Base-by-base conservation (phyloP, 2,797 vertebrate species). In the Vultur gryphus region DNA sequence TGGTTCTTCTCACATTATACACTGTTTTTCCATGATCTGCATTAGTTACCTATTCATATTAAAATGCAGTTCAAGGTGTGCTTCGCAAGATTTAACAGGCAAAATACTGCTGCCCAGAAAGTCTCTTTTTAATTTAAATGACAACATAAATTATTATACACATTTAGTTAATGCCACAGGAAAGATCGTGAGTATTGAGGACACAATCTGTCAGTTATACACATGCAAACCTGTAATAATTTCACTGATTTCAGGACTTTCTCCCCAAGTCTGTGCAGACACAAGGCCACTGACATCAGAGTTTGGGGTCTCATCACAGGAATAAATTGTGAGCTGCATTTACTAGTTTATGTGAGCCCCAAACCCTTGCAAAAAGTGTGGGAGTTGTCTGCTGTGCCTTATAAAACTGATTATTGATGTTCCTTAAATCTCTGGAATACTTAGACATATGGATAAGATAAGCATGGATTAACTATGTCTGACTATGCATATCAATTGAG, bases 401-500 rank as follows among this genome's bases (percentile, higher is more conserved):
- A 69, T 78, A 81, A 95, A 87, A 93, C 29, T 46, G 75, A 83
- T 91, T 67, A 93, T 86, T 84, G 62, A 81, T 93, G 75, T 94
- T 96, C 69, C 84, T 91, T 91, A 97, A 96, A 95, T 93, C 95
- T 93, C 57, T n/a, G 59, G 70, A 62, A 95, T 94, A 91, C 86
- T 95, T 93, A 93, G 84, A 95, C 72, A 69, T 90, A 95, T 85
- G 93, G 89, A 95, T 95, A 93, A 96, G 73, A 94, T 93, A 96
- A 96, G 85, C 87, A 75, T 89, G 94, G 97, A 97, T 97, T 97
- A 97, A 90, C 94, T 83, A 85, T 66, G 81, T 96, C 96, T 97
- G 97, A 97, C 96, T 92, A 31, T 87, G 96, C 96, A 96, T 97
- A 96, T 95, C 90, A 93, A 96, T 94, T 94, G 96, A 78, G 73